phyloP scores from a whole-genome alignment of 2,888 invertebrate species.

The Standfussiana lucernea region DNA sequence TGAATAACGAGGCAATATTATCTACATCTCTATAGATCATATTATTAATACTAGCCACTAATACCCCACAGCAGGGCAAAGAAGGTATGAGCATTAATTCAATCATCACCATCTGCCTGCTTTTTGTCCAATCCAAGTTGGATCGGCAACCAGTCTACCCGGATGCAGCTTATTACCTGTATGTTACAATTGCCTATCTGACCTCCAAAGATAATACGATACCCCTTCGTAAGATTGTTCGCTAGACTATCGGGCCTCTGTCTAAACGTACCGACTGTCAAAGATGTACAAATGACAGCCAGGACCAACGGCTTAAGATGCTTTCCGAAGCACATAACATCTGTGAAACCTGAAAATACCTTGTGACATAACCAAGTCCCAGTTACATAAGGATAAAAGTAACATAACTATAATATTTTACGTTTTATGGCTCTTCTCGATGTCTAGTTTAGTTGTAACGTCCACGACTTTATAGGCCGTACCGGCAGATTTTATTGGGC shows the following conservation, averaged over 20 bases:
- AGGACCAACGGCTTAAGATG: background rate
- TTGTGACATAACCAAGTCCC: background rate
- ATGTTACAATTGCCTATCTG: too few species aligned
- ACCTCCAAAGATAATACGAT: background rate
- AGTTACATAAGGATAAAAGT: slow-evolving; percentile 12
- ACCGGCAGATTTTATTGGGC: slow-evolving; percentile 37
- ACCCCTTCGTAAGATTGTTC: background rate
- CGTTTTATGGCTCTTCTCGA: slow-evolving; percentile 34
- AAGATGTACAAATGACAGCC: background rate
- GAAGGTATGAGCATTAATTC: too few species aligned
- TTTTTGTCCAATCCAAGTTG: too few species aligned
- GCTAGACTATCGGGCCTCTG: background rate
- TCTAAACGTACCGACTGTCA: background rate
- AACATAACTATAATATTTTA: slow-evolving; percentile 48
- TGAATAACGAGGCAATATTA: background rate
- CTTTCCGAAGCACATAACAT: background rate
- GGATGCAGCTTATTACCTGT: too few species aligned
- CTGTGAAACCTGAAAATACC: background rate
- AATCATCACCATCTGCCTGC: too few species aligned
- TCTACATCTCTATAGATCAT: background rate
- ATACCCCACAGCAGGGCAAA: too few species aligned
- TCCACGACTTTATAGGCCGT: slow-evolving; percentile 32
- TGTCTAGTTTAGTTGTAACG: slow-evolving; percentile 44
- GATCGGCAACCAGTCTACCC: too few species aligned
- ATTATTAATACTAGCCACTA: too few species aligned